Conservation (phyloP, 1,140 invertebrate genomes). For the Drosophila pseudoananassae region DNA sequence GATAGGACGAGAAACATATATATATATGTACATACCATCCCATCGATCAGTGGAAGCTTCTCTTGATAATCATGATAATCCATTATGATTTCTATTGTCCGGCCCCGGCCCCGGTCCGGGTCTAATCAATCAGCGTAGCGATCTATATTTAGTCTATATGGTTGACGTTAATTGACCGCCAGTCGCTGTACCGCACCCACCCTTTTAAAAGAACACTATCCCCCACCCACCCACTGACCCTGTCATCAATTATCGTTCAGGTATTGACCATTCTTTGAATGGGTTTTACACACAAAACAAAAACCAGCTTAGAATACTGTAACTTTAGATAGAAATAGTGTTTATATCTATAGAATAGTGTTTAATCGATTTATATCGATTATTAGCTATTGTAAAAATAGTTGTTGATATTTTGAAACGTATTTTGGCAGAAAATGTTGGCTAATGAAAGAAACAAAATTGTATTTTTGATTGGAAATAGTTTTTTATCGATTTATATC, state of each 20-base stretch:
- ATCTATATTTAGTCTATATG: constrained; percentile 51
- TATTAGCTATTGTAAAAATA: no score
- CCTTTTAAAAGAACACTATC: neutral
- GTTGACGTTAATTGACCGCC: constrained; percentile 59
- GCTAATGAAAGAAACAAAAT: no score
- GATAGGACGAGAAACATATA: constrained; percentile 17
- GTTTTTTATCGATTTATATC: no score
- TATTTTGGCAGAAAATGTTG: no score
- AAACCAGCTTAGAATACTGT: no score
- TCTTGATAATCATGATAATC: constrained; percentile 13
- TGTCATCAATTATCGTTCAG: constrained; percentile 58
- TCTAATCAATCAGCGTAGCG: constrained; percentile 51
- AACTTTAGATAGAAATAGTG: no score
- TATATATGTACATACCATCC: no score
- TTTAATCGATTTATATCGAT: no score
- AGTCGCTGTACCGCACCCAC: constrained; percentile 5
- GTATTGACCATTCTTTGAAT: constrained; percentile 9
- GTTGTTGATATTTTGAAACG: no score
- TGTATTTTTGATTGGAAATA: no score
- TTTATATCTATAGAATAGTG: no score
- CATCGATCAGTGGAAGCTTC: constrained; percentile 33
- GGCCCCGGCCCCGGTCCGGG: neutral
- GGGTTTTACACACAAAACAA: neutral
- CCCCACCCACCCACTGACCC: constrained; percentile 10
- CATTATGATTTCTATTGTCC: constrained; percentile 31